Evolutionary conservation across 1,140 invertebrate species (phyloP), one percentile per base, ranked within the genome.

Genomic region (Bicyclus anynana): DNA sequence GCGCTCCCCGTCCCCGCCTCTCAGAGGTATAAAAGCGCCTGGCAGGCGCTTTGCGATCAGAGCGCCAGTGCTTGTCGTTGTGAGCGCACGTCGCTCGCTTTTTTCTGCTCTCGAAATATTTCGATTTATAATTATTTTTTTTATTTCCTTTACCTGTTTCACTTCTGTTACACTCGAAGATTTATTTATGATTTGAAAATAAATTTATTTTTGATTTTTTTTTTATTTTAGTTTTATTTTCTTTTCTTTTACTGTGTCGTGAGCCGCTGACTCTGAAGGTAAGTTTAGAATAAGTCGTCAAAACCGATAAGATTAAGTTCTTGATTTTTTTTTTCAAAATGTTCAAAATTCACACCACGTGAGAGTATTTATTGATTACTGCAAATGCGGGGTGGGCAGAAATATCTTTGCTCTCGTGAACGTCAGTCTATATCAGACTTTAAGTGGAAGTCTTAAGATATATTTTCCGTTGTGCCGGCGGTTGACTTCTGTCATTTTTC

Each of bases 11-110:
- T 68, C 61, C 72, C 64, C 68, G 29, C 70, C 69, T 62, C 65
- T 55, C 65, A 62, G 59, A 62, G 62, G 72, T 84, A 84, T 87
- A 87, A 65, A 87, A 84, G 56, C 69, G 59, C 68, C 35, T 72
- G 68, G 76, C 67, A 40, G 60, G 59, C 65, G 13, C 27, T 26
- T 44, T 48, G 23, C 38, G 57, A 10, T 46, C 79, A 87, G 81
- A 84, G 84, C 61, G 79, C 84, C 84, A 87, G 74, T 84, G 74
- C 74, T 27, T 42, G 33, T 64, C 52, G 71, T 12, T 27, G 38
- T 37, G 66, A 56, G 53, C 50, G 67, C 69, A 77, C 49, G 78
- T 83, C 67, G 44, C 46, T 73, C 53, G 54, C 50, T 47, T 74
- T 72, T 73, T 67, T 53, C n/a, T n/a, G 66, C 59, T 52, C 63